Base-by-base conservation (phyloP, 2,113 vertebrate genomes). In the Perca schrenkii region DNA sequence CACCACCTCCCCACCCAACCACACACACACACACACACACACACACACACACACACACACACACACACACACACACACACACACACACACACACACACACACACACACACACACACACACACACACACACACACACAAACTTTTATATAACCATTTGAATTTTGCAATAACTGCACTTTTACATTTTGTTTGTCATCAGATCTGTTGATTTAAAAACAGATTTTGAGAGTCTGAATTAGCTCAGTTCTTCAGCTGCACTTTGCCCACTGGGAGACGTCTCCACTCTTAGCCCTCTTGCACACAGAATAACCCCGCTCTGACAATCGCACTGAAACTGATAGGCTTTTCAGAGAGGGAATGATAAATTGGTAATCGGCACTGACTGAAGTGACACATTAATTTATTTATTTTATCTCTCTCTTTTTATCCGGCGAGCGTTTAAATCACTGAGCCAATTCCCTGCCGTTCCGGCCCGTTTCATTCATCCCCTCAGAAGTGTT, bases 381-480 rank as follows among this genome's bases (percentile, higher is more conserved):
- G 70, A 82, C 84, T 87, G 82, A 83, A 88, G 75, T 54, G 66
- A 71, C 79, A 65, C 79, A 73, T 77, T 83, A 87, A 85, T 89
- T 83, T 89, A 85, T 89, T 86, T 74, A 74, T 83, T 80, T 82
- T 0, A 54, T 80, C 86, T 54, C 13, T 47, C 58, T 43, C 22
- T 74, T 76, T 83, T 73, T 77, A 84, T 76, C 74, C 63, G 43
- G 66, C 7, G 0, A 80, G 88, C 14, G n/a, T 73, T 75, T 77
- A 78, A 92, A 85, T 82, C 87, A 80, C 79, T 49, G 85, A 88
- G 82, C 46, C 87, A 73, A 65, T 82, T 82, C 86, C 75, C 83
- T 56, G 74, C 56, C 22, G 83, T 77, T 90, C 83, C 56, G 10
- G 47, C 21, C 74, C 21, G 68, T 81, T 90, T 87, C 85, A 85